Conservation (phyloP, 2,113 vertebrate species). For the Thalassoma bifasciatum region DNA sequence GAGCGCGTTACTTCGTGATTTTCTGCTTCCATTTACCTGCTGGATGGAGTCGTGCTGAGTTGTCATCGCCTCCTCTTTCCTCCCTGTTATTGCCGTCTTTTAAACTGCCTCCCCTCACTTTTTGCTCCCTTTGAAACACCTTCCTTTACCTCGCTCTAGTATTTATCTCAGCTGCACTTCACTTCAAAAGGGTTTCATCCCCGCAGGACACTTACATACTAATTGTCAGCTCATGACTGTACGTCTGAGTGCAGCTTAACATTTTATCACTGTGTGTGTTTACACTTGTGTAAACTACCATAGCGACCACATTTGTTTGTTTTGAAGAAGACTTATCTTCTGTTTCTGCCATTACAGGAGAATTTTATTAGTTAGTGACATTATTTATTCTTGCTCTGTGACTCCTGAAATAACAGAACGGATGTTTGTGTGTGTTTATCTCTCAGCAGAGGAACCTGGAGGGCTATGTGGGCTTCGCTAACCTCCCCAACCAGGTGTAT, state of each 20-base stretch:
- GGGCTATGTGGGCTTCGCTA: slow-evolving; percentile 86
- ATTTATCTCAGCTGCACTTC: slow-evolving; percentile 40
- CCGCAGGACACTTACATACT: slow-evolving; percentile 53
- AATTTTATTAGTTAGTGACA: background rate
- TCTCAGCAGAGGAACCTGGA: slow-evolving; percentile 85
- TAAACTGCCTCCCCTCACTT: background rate
- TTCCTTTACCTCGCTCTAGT: slow-evolving; percentile 8
- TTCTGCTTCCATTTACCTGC: background rate
- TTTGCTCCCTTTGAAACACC: background rate
- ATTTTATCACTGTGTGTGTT: background rate
- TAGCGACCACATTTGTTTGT: background rate
- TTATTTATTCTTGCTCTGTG: background rate
- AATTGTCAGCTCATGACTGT: slow-evolving; percentile 43
- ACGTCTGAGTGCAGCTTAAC: background rate
- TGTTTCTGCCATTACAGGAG: background rate
- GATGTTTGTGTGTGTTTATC: slow-evolving; percentile 30
- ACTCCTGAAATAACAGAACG: background rate
- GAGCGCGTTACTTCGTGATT: background rate
- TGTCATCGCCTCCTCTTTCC: slow-evolving; percentile 31
- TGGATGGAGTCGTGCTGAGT: background rate
- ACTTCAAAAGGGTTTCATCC: slow-evolving; percentile 44
- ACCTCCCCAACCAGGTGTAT: slow-evolving; percentile 87
- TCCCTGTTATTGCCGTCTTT: slow-evolving; percentile 38
- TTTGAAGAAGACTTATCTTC: background rate
- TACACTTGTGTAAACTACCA: background rate